These are phyloP conservation scores for Ladona fulva DNA, from an alignment of 1,140 invertebrate genomes.

Conservation along the genomic window DNA sequence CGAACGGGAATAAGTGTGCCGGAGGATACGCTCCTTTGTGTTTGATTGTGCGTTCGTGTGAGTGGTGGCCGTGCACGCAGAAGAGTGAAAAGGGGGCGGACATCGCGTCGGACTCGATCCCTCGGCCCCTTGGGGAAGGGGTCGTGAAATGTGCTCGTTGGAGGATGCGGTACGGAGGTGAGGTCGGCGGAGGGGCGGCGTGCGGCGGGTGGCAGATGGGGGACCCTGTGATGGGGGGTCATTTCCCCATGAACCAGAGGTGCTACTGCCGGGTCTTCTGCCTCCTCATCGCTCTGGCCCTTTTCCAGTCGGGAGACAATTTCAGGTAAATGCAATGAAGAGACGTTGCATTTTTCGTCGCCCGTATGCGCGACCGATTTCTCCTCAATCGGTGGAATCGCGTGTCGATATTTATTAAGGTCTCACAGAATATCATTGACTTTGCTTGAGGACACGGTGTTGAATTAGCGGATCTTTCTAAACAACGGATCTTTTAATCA, in stretches of 20 bases:
- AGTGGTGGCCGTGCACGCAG: too few relatives aligned
- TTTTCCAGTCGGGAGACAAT: neutral
- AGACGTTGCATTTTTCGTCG: neutral
- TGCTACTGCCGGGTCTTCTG: neutral
- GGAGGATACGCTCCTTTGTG: too few relatives aligned
- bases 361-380: too few relatives aligned
- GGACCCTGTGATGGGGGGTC: neutral
- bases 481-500: too few relatives aligned
- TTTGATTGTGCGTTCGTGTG: too few relatives aligned
- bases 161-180: neutral
- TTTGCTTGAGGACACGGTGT: too few relatives aligned
- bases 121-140: neutral
- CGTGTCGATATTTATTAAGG: too few relatives aligned
- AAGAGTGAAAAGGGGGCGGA: too few relatives aligned
- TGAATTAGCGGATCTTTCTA: too few relatives aligned
- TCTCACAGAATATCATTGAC: too few relatives aligned
- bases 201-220: neutral
- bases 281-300: neutral
- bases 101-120: neutral
- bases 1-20: too few relatives aligned
- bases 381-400: too few relatives aligned
- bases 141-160: neutral
- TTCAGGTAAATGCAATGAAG: neutral
- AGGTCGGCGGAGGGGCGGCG: neutral
- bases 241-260: neutral